Conservation (phyloP, 2,113 vertebrate genomes). For the Nothoprocta perdicaria region DNA sequence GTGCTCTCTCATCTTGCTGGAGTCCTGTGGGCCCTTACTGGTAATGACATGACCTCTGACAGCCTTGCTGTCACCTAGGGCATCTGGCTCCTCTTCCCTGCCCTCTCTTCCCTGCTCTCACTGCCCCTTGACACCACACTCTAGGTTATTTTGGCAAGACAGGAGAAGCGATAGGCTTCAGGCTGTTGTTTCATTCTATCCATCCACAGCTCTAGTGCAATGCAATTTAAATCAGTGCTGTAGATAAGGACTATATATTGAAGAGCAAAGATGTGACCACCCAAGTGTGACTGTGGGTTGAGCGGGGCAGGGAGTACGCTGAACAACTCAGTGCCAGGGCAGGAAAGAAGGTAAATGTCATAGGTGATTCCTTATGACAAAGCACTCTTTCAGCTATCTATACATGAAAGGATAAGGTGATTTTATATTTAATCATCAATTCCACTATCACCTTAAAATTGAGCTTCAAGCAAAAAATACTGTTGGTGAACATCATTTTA, state of each 20-base stretch:
- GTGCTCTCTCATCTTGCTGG: neutral
- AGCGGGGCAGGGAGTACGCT: neutral
- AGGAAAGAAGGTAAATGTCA: neutral
- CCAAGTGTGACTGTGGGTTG: neutral
- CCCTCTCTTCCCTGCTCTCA: neutral
- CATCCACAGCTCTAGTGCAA: fast-evolving
- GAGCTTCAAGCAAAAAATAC: neutral
- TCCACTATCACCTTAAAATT: neutral
- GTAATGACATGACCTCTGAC: neutral
- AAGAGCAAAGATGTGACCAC: neutral
- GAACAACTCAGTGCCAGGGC: neutral
- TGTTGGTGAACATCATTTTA: neutral
- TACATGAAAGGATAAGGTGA: neutral
- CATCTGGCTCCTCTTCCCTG: neutral
- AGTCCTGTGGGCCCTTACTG: neutral
- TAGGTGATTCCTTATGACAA: neutral
- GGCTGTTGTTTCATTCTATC: neutral
- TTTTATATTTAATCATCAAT: neutral
- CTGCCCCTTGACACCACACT: neutral
- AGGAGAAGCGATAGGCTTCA: neutral
- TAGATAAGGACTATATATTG: neutral
- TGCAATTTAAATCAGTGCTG: neutral
- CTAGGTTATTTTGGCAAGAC: neutral
- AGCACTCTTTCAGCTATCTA: neutral
- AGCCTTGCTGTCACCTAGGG: fast-evolving